A percentile compares a stretch with the other conserved stretches of the same genome.
Conservation (phyloP, 2,888 invertebrate genomes). For the Ypsolopha scabrella region DNA sequence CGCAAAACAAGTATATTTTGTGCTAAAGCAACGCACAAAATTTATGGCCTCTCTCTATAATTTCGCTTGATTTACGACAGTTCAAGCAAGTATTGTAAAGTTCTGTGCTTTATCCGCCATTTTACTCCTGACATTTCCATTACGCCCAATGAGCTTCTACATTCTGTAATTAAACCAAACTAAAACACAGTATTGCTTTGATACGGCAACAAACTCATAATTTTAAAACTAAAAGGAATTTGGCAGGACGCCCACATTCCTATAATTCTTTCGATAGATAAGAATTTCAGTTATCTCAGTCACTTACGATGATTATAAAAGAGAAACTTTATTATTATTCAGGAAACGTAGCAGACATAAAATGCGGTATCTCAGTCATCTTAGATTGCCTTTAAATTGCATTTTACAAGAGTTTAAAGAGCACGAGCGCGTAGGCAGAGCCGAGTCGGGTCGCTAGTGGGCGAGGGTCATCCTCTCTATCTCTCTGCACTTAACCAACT, state of each 20-base stretch:
- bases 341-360: conserved; percentile 25
- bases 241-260: conserved; percentile 38
- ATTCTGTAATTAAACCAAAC: background rate
- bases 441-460: conserved; percentile 29
- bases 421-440: conserved; percentile 21
- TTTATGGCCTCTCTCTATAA: conserved; percentile 32
- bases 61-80: conserved; percentile 42
- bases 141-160: conserved; percentile 11
- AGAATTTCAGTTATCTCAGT: conserved; percentile 39
- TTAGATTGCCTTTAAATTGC: conserved; percentile 41
- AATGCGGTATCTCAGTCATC: conserved; percentile 32
- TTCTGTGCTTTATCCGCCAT: conserved; percentile 26
- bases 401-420: conserved; percentile 32
- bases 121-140: conserved; percentile 34
- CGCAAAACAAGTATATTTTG: conserved; percentile 39
- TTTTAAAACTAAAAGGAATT: conserved; percentile 8
- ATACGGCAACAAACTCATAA: conserved; percentile 1
- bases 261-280: conserved; percentile 20
- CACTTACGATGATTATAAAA: conserved; percentile 11
- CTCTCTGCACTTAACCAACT: conserved; percentile 13
- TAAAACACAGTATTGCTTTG: background rate
- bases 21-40: conserved; percentile 34
- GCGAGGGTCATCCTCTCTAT: conserved; percentile 23
- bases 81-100: conserved; percentile 29
- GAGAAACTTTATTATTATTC: background rate